Evolutionary conservation across 2,888 invertebrate species (phyloP).

Genomic region (Philereme transversata): DNA sequence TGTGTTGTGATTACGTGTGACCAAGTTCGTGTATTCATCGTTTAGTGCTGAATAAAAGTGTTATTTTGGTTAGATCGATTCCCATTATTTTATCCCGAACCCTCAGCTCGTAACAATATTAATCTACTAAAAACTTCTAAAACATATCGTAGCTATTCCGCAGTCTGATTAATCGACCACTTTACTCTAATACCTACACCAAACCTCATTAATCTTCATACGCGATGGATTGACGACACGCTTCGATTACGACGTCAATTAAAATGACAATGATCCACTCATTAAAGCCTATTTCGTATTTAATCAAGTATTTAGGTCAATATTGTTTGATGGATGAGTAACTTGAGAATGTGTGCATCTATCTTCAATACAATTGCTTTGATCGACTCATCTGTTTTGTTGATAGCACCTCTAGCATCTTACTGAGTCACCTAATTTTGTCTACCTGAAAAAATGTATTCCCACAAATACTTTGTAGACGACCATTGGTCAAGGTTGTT

Average conservation of each 20-base stretch:
- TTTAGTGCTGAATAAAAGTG: too few relatives aligned
- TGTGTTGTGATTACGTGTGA: too few relatives aligned
- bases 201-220: conserved; percentile 40
- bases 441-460: too few relatives aligned
- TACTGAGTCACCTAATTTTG: too few relatives aligned
- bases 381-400: too few relatives aligned
- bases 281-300: conserved; percentile 28
- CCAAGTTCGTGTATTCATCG: too few relatives aligned
- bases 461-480: too few relatives aligned
- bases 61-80: too few relatives aligned
- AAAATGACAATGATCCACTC: conserved; percentile 37
- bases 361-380: not conserved
- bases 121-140: not conserved
- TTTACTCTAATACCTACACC: conserved; percentile 29
- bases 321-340: conserved; percentile 24
- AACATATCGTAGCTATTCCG: not conserved
- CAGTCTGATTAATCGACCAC: conserved; percentile 33
- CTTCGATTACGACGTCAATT: conserved; percentile 40
- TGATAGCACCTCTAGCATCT: too few relatives aligned
- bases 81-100: too few relatives aligned
- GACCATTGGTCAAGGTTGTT: too few relatives aligned
- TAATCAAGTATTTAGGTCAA: conserved; percentile 34
- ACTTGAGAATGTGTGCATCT: conserved; percentile 35
- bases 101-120: too few relatives aligned
- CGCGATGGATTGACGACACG: conserved; percentile 31